Conservation (phyloP, 2,888 invertebrate species). For the Phytoseiulus persimilis region DNA sequence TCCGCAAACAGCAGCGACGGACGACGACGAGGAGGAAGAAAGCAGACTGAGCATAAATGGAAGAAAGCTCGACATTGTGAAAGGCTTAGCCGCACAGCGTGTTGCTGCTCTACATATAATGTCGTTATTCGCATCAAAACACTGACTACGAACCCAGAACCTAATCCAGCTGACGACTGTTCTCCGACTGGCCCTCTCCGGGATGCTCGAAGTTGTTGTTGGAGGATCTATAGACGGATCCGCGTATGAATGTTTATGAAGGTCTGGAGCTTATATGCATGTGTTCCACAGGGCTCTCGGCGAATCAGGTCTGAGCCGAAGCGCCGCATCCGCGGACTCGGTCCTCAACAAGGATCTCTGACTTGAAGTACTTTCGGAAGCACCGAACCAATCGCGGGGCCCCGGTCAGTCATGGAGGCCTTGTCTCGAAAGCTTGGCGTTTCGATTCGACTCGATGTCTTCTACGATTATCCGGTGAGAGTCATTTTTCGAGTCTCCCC, state of each 20-base stretch:
- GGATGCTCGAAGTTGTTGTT: neutral
- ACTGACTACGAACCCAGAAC: neutral
- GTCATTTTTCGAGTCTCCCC: too few species aligned
- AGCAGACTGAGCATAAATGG: neutral
- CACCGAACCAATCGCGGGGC: too few species aligned
- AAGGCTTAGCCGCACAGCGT: constrained; percentile 5
- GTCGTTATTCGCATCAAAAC: constrained; percentile 5
- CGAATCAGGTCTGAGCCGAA: too few species aligned
- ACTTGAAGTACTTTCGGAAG: too few species aligned
- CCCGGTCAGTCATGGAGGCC: too few species aligned
- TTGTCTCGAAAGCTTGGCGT: too few species aligned
- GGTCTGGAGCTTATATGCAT: neutral
- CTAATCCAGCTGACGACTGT: neutral
- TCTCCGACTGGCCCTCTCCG: neutral
- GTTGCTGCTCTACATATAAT: neutral
- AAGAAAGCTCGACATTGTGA: neutral
- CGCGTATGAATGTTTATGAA: neutral
- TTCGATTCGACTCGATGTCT: too few species aligned
- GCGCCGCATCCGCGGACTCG: too few species aligned
- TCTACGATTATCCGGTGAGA: too few species aligned
- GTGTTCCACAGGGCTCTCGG: neutral
- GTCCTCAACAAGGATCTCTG: too few species aligned
- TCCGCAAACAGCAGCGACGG: neutral
- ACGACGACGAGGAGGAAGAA: neutral
- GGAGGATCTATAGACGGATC: neutral